Base-by-base conservation (phyloP, 2,797 vertebrate genomes). In the Knipowitschia caucasica region DNA sequence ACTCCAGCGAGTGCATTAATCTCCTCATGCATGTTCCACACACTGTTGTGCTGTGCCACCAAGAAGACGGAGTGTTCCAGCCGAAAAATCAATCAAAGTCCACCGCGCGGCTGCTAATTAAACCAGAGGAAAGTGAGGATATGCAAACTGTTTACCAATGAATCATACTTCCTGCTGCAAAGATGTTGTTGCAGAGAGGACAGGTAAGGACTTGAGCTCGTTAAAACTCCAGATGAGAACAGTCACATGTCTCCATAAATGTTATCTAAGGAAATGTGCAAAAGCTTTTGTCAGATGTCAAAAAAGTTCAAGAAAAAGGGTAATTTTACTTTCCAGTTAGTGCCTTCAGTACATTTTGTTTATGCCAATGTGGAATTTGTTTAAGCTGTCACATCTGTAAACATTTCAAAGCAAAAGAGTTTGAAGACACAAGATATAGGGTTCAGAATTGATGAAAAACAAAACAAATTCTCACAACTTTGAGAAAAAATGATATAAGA, bases 21-120 rank as follows among this genome's bases (percentile, higher is more conserved):
- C 56, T 69, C 52, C 36, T 23, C 27, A 26, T 43, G 50, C 43
- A 26, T 45, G 62, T 51, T 65, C 53, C 35, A 25, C 20, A 27
- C 7, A 33, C 60, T 46, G 36, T 63, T 62, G 50, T 62, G 7
- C 58, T 56, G n/a, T n/a, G 51, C 40, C 43, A 64, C 51, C 53
- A 24, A 52, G 54, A 61, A 75, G 71, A 75, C 53, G 0, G 54
- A 64, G 50, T 59, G 57, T 59, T 70, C 56, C n/a, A 24, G 55
- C 50, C 56, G 50, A 55, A 68, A 71, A 80, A 80, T 73, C 73
- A 77, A 83, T 87, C 73, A 79, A 73, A 62, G 71, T 67, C 71
- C 59, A 55, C 58, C 39, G 53, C 55, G 20, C 25, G 50, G 54
- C 60, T 63, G 46, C 67, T 85, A 84, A 84, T 83, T 83, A 80